Conservation (phyloP, 1,140 invertebrate species). For the Aphis gossypii region DNA sequence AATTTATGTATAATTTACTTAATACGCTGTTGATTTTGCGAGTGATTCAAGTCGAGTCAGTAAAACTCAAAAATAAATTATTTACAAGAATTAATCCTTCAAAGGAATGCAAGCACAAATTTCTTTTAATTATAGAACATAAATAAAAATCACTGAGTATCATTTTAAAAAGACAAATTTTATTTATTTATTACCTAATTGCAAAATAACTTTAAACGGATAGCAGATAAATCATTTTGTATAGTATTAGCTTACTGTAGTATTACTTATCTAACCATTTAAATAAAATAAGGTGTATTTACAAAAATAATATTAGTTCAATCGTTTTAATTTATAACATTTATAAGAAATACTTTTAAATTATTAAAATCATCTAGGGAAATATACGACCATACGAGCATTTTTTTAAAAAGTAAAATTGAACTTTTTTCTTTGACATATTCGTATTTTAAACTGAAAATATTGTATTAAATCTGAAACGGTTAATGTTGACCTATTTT, state of each 20-base stretch:
- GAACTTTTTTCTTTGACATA: not conserved
- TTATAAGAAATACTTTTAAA: not conserved
- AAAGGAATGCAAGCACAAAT: not conserved
- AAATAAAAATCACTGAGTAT: not conserved
- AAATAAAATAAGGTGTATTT: not conserved
- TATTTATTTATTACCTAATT: slow-evolving; percentile 40
- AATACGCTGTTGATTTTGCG: slow-evolving; percentile 17
- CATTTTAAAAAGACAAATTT: not conserved
- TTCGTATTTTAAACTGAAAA: not conserved
- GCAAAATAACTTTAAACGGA: not conserved
- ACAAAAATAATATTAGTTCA: not conserved
- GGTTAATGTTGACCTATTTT: not conserved
- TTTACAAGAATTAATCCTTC: not conserved
- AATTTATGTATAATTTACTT: slow-evolving; percentile 19
- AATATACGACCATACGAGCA: not conserved
- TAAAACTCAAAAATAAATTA: slow-evolving; percentile 22
- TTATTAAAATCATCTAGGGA: not conserved
- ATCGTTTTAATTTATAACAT: not conserved
- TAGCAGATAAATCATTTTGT: not conserved
- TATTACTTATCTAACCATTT: not conserved
- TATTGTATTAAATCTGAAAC: not conserved
- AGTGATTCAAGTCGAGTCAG: not conserved
- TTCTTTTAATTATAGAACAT: slow-evolving; percentile 24
- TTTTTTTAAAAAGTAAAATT: not conserved
- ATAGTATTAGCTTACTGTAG: not conserved